Percentiles rank a stretch among this genome's conserved stretches.
These are phyloP conservation scores for Sarcophaga peregrina DNA, from an alignment of 1,140 invertebrate genomes.

Conservation along the genomic window DNA sequence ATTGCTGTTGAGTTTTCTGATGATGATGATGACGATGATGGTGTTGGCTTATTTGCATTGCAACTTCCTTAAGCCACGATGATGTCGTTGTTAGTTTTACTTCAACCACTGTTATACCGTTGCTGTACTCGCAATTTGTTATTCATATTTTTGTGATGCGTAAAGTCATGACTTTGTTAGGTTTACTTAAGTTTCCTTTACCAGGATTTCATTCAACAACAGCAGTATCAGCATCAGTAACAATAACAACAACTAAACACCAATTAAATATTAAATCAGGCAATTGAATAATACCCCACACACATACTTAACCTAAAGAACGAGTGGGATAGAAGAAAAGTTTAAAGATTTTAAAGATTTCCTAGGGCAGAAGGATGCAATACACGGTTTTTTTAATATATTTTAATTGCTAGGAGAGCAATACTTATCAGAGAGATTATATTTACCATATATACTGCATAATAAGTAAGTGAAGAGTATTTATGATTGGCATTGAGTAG, in stretches of 20 bases:
- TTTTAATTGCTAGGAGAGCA: not conserved
- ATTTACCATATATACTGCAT: no score
- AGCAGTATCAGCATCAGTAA: not conserved
- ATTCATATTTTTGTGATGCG: not conserved
- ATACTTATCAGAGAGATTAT: no score
- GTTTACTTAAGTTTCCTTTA: not conserved
- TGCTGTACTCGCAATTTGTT: no score
- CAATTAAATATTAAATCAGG: slow-evolving; percentile 16
- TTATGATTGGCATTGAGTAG: no score
- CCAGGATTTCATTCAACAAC: not conserved
- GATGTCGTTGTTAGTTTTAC: no score
- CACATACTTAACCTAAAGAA: not conserved
- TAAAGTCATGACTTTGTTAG: not conserved
- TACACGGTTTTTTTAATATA: not conserved
- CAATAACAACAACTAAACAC: slow-evolving; percentile 10
- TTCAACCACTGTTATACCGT: no score
- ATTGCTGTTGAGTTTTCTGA: not conserved
- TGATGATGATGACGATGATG: not conserved
- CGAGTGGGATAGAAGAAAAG: not conserved
- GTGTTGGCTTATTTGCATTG: not conserved
- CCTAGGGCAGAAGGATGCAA: not conserved
- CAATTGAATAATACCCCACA: not conserved
- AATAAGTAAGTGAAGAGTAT: no score
- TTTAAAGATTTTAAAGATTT: slow-evolving; percentile 10
- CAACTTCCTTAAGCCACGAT: no score